Evolutionary conservation across 1,140 invertebrate genomes (phyloP), one percentile per base, ranked within the genome.

Genomic region (Eciton burchellii): DNA sequence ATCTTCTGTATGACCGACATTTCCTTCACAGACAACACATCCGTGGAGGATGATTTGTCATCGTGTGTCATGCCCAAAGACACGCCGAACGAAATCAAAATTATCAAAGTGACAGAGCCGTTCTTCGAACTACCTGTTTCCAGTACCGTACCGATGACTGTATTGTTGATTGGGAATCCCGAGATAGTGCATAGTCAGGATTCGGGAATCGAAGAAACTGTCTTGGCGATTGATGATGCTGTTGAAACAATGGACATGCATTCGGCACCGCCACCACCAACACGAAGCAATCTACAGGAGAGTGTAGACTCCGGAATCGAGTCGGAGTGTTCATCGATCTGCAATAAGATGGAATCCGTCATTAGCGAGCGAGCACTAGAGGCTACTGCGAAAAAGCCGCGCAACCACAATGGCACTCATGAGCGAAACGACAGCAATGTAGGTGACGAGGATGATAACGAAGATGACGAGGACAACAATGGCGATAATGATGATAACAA

Each of bases 321-420:
- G 54, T 90, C 90, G 8, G 90, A 91, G 60, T 91, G 88, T 72
- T 90, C 89, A n/a, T 90, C 88, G 12, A 84, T 88, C 29, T 85
- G 87, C 68, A 68, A 79, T 56, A 86, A 81, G 45, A 56, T 60
- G 35, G 85, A 90, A 11, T 19, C 83, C 26, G 52, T 56, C 45
- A 68, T 19, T 21, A 71, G 43, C 35, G 74, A 54, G 63, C 59
- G 45, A 62, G 26, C 68, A 41, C 56, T 79, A 35, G 74, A 68
- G 12, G 11, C 56, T 0, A 47, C 41, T 5, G 21, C n/a, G 35
- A 79, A 70, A 21, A 79, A 14, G 24, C 16, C 63, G 62, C 62
- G 74, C 49, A 21, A 77, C 29, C 21, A 77, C 11, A 66, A 65
- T 16, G 24, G 11, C 19, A 41, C n/a, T 56, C n/a, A 12, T 14